Evolutionary conservation across 2,888 invertebrate species (phyloP).

Genomic region (Melinopterus prodromus): DNA sequence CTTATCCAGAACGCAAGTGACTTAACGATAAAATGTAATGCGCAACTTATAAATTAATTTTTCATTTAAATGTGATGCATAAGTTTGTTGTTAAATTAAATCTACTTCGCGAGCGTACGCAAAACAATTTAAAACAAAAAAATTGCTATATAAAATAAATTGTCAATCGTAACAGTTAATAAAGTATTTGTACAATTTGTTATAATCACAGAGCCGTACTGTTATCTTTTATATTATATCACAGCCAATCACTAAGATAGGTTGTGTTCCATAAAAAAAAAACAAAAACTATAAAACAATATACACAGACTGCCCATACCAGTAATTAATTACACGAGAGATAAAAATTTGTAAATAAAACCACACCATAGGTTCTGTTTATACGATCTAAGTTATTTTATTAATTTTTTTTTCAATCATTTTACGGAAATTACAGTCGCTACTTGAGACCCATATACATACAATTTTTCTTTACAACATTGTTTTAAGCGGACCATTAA

Average conservation of each 20-base stretch:
- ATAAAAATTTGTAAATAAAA: neutral
- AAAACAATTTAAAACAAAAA: conserved; percentile 14
- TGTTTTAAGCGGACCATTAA: neutral
- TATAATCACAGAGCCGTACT: conserved; percentile 35
- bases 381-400: neutral
- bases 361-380: conserved; percentile 4
- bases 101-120: neutral
- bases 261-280: conserved; percentile 35
- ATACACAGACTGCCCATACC: conserved; percentile 17
- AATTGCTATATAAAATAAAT: neutral
- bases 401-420: conserved; percentile 8
- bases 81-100: conserved; percentile 12
- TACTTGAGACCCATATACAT: neutral
- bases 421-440: neutral
- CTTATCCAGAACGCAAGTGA: too few relatives aligned
- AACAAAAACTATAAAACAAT: conserved; percentile 19
- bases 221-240: conserved; percentile 31
- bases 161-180: neutral
- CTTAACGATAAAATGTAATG: neutral
- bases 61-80: conserved; percentile 11
- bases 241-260: conserved; percentile 40
- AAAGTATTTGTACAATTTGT: conserved; percentile 39
- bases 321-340: conserved; percentile 18
- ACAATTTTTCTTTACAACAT: conserved; percentile 7
- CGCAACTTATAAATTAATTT: neutral